These are phyloP conservation scores for Caenorhabditis virilis DNA, from an alignment of 2,888 invertebrate species.

Conservation along the genomic window DNA sequence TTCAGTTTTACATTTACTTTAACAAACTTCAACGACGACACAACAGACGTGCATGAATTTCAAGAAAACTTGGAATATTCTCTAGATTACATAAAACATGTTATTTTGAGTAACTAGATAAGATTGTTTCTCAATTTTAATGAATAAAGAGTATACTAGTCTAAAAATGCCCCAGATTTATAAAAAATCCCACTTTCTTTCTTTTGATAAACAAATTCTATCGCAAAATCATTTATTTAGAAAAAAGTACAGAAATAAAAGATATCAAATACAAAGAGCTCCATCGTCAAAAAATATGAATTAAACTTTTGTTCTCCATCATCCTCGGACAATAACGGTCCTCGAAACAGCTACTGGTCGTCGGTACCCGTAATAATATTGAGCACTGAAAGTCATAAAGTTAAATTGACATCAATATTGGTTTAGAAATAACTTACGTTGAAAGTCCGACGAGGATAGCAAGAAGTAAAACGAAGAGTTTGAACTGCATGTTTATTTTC, in stretches of 20 bases:
- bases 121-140: no score
- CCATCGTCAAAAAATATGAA: no score
- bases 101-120: not conserved
- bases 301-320: conserved; percentile 4
- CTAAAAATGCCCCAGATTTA: no score
- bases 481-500: conserved; percentile 23
- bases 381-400: conserved; percentile 14
- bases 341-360: conserved; percentile 38
- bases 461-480: conserved; percentile 9
- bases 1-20: conserved; percentile 41
- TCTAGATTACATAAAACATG: conserved; percentile 31
- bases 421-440: conserved; percentile 16
- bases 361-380: conserved; percentile 25
- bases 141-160: no score
- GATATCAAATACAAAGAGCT: no score
- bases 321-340: conserved; percentile 36
- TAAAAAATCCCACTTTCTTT: no score
- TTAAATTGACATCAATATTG: not conserved
- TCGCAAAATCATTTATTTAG: no score
- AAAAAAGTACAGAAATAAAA: no score
- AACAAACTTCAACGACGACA: conserved; percentile 21
- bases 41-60: conserved; percentile 26
- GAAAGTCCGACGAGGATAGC: conserved; percentile 16
- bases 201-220: no score
- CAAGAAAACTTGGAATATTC: conserved; percentile 33